phyloP scores from a whole-genome alignment of 2,113 vertebrate species.

The Carettochelys insculpta region DNA sequence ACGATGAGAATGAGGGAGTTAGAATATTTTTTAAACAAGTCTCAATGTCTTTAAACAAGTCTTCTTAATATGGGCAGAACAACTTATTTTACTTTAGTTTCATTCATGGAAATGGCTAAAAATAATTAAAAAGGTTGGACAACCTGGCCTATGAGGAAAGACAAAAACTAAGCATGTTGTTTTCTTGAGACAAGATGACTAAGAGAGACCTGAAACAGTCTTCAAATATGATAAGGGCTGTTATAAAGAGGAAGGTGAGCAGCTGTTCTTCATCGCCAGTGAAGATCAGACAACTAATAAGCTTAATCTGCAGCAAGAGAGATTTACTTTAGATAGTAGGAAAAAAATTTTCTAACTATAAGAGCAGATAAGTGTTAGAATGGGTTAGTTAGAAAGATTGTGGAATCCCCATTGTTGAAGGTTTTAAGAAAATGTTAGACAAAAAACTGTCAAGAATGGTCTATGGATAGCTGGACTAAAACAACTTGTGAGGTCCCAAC shows the following conservation, averaged over 20 bases:
- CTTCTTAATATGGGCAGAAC: neutral
- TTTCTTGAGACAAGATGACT: too few species aligned
- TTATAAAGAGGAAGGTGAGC: neutral
- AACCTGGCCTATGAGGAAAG: neutral
- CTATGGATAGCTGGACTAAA: neutral
- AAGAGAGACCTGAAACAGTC: too few species aligned
- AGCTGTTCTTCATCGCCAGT: neutral
- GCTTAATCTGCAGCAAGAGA: neutral
- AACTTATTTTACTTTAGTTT: neutral
- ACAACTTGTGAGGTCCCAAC: neutral
- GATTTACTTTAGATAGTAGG: neutral
- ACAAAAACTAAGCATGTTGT: neutral
- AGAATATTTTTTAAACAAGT: neutral
- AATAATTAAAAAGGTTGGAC: neutral
- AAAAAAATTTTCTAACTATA: neutral
- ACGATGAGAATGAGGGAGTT: too few species aligned
- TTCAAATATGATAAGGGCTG: neutral
- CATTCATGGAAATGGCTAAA: neutral
- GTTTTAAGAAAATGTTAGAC: neutral
- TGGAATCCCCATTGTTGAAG: neutral
- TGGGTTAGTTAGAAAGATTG: neutral
- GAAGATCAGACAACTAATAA: neutral
- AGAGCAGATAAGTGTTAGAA: neutral
- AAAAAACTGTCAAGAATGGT: neutral
- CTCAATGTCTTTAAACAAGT: too few species aligned